Evolutionary conservation across 2,888 invertebrate species (phyloP), one percentile per base, ranked within the genome.

Genomic region (Drosophila quinaria): DNA sequence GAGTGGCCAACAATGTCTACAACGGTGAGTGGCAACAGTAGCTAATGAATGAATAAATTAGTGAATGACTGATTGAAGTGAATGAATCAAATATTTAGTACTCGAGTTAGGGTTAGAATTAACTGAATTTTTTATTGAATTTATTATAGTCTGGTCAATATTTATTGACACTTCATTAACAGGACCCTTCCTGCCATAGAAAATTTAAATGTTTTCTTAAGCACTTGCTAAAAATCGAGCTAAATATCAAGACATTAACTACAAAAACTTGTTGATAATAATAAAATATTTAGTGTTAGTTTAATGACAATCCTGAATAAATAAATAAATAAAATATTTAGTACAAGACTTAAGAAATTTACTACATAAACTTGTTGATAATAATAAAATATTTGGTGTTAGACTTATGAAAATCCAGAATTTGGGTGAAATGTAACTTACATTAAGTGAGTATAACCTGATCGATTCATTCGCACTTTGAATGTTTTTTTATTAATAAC

Each of bases 1-100:
- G 93, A 94, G 96, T 95, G 95, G 70, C 87, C 89, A 96, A 96
- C 90, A 94, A 81, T 70, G 95, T 96, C 89, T 96, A 96, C 93
- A 96, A 96, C 93, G 96, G 96, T 96, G 92, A 94, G 95, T 93
- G 25, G 37, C 15, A 46, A n/a, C 42, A 33, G 15, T 35, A 11
- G 15, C 2, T 41, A 41, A 55, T 47, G 55, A 41, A 55, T 63
- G 37, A 55, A 19, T 37, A 47, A 39, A 47, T 29, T 17, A 56
- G 42, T 46, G 55, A 55, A 42, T 55, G 56, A 47, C 13, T 37
- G 39, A 52, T 39, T 25, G 25, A 10, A 15, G 25, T 56, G 46
- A 46, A 33, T 44, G 35, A 15, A 46, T 50, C 35, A 50, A 50
- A 35, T 50, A 50, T 50, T 35, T 50, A 50, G 19, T 35, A 50